These are phyloP conservation scores for Carassius carassius DNA, from an alignment of 2,113 vertebrate species.

Conservation along the genomic window DNA sequence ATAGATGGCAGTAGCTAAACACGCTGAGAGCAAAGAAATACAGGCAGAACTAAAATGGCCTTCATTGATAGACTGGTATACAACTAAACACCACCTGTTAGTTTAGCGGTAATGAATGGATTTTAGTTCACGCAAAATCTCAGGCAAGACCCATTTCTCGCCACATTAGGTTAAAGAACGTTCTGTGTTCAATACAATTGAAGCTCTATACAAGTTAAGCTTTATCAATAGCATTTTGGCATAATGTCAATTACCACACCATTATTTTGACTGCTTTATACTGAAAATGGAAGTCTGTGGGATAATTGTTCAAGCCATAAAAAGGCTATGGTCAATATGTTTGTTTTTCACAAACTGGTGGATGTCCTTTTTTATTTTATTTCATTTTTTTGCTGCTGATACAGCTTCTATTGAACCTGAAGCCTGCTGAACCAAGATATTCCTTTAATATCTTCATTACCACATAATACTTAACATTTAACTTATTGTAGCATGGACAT, in stretches of 20 bases:
- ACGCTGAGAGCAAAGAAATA: neutral
- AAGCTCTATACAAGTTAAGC: neutral
- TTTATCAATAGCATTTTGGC: neutral
- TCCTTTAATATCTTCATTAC: neutral
- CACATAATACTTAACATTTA: neutral
- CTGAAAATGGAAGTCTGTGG: neutral
- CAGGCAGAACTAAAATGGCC: neutral
- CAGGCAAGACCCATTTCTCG: slow-evolving; percentile 18
- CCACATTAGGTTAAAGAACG: neutral
- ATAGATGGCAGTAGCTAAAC: slow-evolving; percentile 42
- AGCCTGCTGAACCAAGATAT: neutral
- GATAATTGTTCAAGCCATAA: neutral
- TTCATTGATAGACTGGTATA: neutral
- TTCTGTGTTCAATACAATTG: neutral
- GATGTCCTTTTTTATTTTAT: neutral
- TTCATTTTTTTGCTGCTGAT: neutral
- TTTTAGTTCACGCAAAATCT: slow-evolving; percentile 3
- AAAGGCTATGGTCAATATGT: neutral
- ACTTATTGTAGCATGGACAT: neutral
- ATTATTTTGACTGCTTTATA: neutral
- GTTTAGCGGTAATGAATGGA: slow-evolving; percentile 19
- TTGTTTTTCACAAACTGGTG: slow-evolving; percentile 1
- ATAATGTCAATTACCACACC: neutral
- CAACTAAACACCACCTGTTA: slow-evolving; percentile 12
- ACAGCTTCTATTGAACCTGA: neutral